Conservation (phyloP, 2,888 invertebrate species). For the Melanostoma mellinum region DNA sequence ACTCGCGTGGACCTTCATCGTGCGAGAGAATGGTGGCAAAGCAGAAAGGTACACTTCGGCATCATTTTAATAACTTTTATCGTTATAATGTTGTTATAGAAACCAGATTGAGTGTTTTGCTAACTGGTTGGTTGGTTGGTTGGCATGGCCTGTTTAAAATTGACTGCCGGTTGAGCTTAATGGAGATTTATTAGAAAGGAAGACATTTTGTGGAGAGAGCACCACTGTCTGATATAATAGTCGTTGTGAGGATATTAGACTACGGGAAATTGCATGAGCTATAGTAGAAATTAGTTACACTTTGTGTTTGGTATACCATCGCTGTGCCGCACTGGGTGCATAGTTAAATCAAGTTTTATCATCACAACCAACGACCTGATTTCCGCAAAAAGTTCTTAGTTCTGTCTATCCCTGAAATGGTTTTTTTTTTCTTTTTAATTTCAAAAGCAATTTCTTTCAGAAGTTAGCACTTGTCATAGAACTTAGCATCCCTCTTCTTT, state of each 20-base stretch:
- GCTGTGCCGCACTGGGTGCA: neutral
- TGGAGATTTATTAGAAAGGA: conserved; percentile 39
- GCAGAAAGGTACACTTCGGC: conserved; percentile 17
- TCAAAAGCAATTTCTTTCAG: neutral
- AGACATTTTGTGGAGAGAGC: conserved; percentile 3
- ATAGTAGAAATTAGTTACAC: conserved; percentile 7
- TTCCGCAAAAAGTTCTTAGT: neutral
- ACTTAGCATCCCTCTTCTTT: no score
- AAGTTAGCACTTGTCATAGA: no score
- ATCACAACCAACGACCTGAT: conserved; percentile 2
- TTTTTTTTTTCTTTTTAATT: neutral
- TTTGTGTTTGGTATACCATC: conserved; percentile 8
- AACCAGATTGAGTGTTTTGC: conserved; percentile 53
- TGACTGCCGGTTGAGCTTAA: conserved; percentile 34
- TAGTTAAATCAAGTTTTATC: neutral
- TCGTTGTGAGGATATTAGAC: conserved; percentile 14
- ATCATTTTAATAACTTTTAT: conserved; percentile 62
- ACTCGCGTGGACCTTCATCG: conserved; percentile 2
- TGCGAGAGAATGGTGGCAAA: conserved; percentile 6
- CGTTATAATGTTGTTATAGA: conserved; percentile 42
- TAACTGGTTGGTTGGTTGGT: conserved; percentile 44
- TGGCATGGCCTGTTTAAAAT: conserved; percentile 5
- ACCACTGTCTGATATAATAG: neutral
- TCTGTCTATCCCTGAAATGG: no score
- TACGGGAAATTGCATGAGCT: neutral